A percentile compares a stretch with the other conserved stretches of the same genome.
phyloP scores from a whole-genome alignment of 2,113 vertebrate species.

The Xenopus borealis region DNA sequence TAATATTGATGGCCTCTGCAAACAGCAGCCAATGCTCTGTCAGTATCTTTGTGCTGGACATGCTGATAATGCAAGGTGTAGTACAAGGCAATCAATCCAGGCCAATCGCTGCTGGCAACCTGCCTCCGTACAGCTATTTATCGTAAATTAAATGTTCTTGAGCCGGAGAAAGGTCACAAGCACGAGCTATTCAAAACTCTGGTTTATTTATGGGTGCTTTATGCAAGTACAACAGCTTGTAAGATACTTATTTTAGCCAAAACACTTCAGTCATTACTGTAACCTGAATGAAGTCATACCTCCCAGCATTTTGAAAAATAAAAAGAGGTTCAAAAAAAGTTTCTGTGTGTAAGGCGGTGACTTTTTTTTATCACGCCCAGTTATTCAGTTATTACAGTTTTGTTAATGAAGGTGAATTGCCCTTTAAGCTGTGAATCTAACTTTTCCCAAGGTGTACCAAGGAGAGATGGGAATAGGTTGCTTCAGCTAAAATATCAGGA shows the following conservation, averaged over 20 bases:
- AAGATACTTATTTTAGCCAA: not conserved
- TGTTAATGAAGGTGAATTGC: too few relatives aligned
- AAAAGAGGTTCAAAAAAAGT: too few relatives aligned
- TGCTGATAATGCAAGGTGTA: constrained; percentile 16
- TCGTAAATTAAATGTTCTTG: constrained; percentile 12
- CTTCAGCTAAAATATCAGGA: too few relatives aligned
- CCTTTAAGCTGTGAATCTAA: too few relatives aligned
- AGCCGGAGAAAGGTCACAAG: not conserved
- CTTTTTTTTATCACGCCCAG: too few relatives aligned
- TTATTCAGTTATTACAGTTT: too few relatives aligned
- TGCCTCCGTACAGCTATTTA: not conserved
- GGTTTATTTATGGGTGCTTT: not conserved
- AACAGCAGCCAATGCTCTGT: not conserved
- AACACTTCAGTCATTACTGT: too few relatives aligned
- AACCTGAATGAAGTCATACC: too few relatives aligned
- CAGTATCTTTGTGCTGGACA: not conserved
- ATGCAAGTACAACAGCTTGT: not conserved
- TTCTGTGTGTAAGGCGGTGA: too few relatives aligned
- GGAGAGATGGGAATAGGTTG: too few relatives aligned
- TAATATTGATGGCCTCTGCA: constrained; percentile 18
- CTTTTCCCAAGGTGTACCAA: too few relatives aligned
- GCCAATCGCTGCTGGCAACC: not conserved
- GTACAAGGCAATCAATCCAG: constrained; percentile 6
- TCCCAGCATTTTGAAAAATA: too few relatives aligned
- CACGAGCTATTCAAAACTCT: not conserved